Base-by-base conservation (phyloP, 2,888 invertebrate species). In the Microctonus brassicae region DNA sequence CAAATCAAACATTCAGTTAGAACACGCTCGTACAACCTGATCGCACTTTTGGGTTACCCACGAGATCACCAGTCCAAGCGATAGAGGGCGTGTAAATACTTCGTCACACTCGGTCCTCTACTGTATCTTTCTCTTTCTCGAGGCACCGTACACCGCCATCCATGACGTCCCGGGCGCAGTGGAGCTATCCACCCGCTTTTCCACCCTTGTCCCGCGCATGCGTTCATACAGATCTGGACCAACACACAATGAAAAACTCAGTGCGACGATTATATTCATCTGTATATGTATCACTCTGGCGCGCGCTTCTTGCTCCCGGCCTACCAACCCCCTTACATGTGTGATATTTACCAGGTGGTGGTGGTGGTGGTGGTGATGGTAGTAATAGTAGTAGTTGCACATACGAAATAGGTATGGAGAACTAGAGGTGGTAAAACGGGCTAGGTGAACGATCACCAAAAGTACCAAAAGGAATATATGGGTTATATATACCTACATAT, bases 141-240 rank as follows among this genome's bases (percentile, higher is more conserved):
- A 79, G 80, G 76, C 78, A 78, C 75, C 75, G 77, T 76, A 74
- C 79, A 73, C 79, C 81, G 78, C 82, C 81, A 80, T 79, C 82
- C 81, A 80, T 82, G 78, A 81, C 81, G 85, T 86, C 86, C 87
- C 87, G 87, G 87, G 86, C 85, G 86, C 83, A 83, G 85, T 85
- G 85, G 58, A 85, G 84, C 85, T 84, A 81, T 82, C 82, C 82
- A 79, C 82, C 82, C 80, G 84, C 83, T 83, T 82, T 83, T 85
- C 83, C 83, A 83, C 80, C 84, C 82, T 79, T 79, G 78, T 78
- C 79, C 78, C 79, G 84, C 86, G 86, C 84, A 77, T 80, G 85
- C 86, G 79, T 77, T 72, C 76, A 17, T 20, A 26, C 17, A 17
- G 3, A 47, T 4, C 47, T 47, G 47, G 47, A 47, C 47, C 47